Base-by-base conservation (phyloP, 1,140 invertebrate genomes). In the Drosophila saltans region DNA sequence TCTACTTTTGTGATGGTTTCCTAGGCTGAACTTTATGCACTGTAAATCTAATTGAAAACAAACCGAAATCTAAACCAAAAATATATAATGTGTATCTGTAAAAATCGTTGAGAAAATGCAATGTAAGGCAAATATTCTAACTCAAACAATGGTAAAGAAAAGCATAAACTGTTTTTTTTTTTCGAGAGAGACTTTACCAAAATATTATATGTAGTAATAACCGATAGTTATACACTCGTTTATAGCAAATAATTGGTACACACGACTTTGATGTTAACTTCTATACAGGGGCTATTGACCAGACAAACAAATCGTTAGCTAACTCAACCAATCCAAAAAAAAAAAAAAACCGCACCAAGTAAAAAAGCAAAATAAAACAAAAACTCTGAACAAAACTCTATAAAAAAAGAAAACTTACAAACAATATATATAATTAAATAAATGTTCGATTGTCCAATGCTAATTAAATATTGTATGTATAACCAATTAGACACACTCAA, bases 1-100 rank as follows among this genome's bases (percentile, higher is more conserved):
- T 86, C 80, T 86, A 89, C 84, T 88, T 60, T 88, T 89, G 83
- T 88, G 83, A 86, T 88, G 83, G 83, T 88, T 88, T 88, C 84
- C 89, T 86, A 86, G 84, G 83, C 83, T 88, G 83, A 88, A 89
- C 80, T 80, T 82, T 86, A 73, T 79, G 76, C 76, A 62, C 78
- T 85, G 41, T 75, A 81, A 80, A 71, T 81, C 79, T 86, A 86
- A 86, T 79, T 75, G 68, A 75, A 61, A 39, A 30, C 28, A 30
- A 56, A 60, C 43, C 41, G 40, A 36, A 28, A 58, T 43, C 16
- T 21, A 43, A 43, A 45, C 43, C 43, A 45, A 52, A 52, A 65
- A 74, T 70, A 16, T 45, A 40, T 48, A 58, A 30, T 66, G 57
- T 60, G 65, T 60, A 77, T 56, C 73, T 77, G 75, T 78, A 84